Evolutionary conservation across 2,888 invertebrate genomes (phyloP), one percentile per base, ranked within the genome.

Genomic region (Plagiodera versicolora): DNA sequence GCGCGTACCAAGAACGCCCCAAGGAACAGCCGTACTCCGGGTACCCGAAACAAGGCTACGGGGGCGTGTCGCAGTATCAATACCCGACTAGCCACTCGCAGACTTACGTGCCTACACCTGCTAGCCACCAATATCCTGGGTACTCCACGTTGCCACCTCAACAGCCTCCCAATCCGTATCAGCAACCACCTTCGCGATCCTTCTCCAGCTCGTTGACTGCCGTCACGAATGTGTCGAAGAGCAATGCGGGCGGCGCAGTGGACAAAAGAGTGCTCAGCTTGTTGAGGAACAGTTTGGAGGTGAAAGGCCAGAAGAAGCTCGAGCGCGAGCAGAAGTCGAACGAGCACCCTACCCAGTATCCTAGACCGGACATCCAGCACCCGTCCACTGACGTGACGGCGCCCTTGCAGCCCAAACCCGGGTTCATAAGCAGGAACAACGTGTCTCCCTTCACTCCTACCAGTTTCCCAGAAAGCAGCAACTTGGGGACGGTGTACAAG

Each of bases 191-290:
- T 4, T 61, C 69, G 4, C 69, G 75, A 66, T 71, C 74, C 45
- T 75, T 72, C 60, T 73, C 75, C 2, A 75, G 69, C 61, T 60
- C 74, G 8, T 57, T 73, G 54, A 68, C 64, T 56, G 69, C 68
- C 20, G 65, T 48, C 19, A 18, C 67, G 4, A 66, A 69, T 9
- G 32, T 32, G 32, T 70, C 70, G 30, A 72, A 73, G 55, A 74
- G 71, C 56, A 72, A 72, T 57, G 50, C 70, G 62, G 81, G 82
- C 45, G 79, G 82, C 20, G 87, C 86, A 32, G 87, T 86, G n/a
- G 87, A 89, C 74, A 89, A 89, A 75, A 83, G 86, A 64, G 88
- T 90, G n/a, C 79, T 90, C 63, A 88, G 87, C 73, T 84, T 90
- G 72, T 78, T 91, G 55, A 82, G 90, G 72, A 89, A 87, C 70